Conservation (phyloP, 2,888 invertebrate species). For the Diadegma fenestrale region DNA sequence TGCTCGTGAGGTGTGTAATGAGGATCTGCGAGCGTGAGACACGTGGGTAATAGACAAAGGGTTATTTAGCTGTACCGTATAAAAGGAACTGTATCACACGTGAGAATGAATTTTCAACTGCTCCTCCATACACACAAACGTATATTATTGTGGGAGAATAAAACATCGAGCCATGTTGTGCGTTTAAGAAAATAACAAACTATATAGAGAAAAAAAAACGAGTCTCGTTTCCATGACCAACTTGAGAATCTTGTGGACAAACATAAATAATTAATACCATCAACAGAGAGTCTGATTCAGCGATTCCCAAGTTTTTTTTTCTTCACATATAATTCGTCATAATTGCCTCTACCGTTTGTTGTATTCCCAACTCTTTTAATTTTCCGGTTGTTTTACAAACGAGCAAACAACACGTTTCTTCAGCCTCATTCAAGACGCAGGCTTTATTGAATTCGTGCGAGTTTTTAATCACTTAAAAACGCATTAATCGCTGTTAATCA, state of each 20-base stretch:
- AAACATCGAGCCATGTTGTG: constrained; percentile 49
- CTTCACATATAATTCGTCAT: constrained; percentile 13
- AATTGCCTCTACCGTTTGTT: constrained; percentile 1
- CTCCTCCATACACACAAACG: constrained; percentile 9
- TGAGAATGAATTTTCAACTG: constrained; percentile 68
- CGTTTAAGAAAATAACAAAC: constrained; percentile 36
- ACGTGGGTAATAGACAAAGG: constrained; percentile 65
- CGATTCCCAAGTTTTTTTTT: constrained; percentile 48
- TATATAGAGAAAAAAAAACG: background rate
- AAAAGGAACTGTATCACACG: constrained; percentile 46
- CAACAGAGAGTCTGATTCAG: constrained; percentile 53
- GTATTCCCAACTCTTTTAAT: background rate
- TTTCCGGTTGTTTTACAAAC: constrained; percentile 7
- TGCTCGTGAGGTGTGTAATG: constrained; percentile 72
- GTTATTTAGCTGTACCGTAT: constrained; percentile 44
- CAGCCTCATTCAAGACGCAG: background rate
- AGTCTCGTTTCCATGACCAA: constrained; percentile 60
- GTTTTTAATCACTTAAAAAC: background rate
- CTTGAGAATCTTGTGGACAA: constrained; percentile 50
- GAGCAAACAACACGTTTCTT: background rate
- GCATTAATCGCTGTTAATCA: background rate
- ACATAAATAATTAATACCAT: constrained; percentile 55
- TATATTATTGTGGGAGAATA: constrained; percentile 57
- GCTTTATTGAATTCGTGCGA: background rate
- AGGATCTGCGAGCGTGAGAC: constrained; percentile 77